Evolutionary conservation across 2,888 invertebrate species (phyloP), one percentile per base, ranked within the genome.

Genomic region (Protonemura montana): DNA sequence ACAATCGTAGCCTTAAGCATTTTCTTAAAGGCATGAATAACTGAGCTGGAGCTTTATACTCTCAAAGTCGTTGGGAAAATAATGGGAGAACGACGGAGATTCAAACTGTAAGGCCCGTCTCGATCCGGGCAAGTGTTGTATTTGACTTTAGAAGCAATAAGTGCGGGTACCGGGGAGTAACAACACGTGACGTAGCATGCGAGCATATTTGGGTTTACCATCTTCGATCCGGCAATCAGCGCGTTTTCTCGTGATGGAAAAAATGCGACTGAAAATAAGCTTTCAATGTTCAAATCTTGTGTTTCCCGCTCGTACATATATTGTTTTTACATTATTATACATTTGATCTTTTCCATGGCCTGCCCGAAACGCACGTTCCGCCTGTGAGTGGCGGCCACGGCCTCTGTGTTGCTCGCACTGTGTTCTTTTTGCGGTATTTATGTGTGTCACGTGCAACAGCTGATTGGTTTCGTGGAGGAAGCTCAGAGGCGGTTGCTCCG

Each of bases 361-460:
- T 3, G 35, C 3, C 3, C 35, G 35, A 3, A 10, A 6, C 35
- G 35, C 35, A 3, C 35, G 35, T 35, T 35, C 3, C 35, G 35
- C 35, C 28, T 81, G 30, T 28, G 81, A 81, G 29, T 81, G 81
- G 29, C 81, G 28, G 28, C 28, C 80, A 3, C 80, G n/a, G 35
- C 35, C n/a, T 30, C 82, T 82, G 82, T 3, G 3, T 83, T 83
- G 27, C 41, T 35, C 10, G 35, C 35, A n/a, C 29, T 2, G 81
- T 78, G 78, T 78, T 78, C 29, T 78, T 28, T 78, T 25, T 83
- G 26, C 42, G 42, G 42, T 84, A 27, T 84, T 84, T 84, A 84
- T 84, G 59, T 84, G 59, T 76, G 76, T 84, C 84, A 84, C 84
- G 84, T 84, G 21, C 84, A 28, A 76, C 84, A 84, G 84, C 84